Evolutionary conservation across 2,113 vertebrate species (phyloP).

Genomic region (Ibidorhyncha struthersii): DNA sequence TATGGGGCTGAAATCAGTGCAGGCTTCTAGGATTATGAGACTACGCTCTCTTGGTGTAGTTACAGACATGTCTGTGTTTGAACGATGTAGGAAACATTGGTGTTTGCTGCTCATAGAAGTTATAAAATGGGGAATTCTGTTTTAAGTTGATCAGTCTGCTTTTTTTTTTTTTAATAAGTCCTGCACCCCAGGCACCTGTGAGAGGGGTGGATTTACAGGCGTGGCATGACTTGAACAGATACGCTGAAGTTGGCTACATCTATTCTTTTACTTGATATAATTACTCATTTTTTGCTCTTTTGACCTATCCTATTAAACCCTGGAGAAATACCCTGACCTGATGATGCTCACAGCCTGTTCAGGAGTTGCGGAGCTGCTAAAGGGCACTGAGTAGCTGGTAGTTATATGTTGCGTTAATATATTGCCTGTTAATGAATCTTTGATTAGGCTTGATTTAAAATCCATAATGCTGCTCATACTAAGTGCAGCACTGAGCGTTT

Average conservation of each 20-base stretch:
- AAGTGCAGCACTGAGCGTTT: neutral
- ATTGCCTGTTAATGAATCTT: constrained; percentile 70
- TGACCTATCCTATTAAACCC: neutral
- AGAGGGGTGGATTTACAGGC: neutral
- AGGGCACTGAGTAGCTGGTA: neutral
- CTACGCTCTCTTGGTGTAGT: neutral
- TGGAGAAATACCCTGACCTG: neutral
- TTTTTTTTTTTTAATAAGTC: neutral
- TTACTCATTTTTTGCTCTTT: neutral
- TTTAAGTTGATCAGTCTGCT: neutral
- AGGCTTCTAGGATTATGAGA: neutral
- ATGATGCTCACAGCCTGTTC: neutral
- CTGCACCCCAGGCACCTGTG: neutral
- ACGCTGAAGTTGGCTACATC: neutral
- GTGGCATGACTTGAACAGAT: neutral
- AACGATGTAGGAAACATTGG: neutral
- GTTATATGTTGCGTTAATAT: constrained; percentile 5
- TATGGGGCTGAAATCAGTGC: neutral
- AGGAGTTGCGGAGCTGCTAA: neutral
- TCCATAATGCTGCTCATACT: constrained; percentile 26
- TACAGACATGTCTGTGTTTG: rapidly evolving
- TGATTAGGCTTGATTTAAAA: constrained; percentile 71
- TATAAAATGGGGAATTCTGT: neutral
- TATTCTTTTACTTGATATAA: neutral
- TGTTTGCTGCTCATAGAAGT: neutral